phyloP scores from a whole-genome alignment of 2,797 vertebrate genomes.

The Thripadectes ignobilis region DNA sequence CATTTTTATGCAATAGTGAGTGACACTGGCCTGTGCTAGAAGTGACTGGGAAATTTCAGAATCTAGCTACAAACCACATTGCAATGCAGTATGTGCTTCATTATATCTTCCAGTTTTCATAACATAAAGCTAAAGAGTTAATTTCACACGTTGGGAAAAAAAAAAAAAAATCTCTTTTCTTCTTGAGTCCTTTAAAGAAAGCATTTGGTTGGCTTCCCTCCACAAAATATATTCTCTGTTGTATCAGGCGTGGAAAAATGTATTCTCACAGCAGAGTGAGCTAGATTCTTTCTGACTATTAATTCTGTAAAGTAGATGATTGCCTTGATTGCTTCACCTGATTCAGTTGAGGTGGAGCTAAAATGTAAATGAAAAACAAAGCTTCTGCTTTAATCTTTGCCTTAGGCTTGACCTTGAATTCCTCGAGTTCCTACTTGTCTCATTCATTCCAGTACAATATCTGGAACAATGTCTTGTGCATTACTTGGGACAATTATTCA shows the following conservation, averaged over 20 bases:
- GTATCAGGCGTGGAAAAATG: not conserved
- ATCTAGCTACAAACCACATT: not conserved
- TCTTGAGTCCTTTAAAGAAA: not conserved
- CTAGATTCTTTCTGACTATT: not conserved
- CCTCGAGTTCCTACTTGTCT: slow-evolving; percentile 24
- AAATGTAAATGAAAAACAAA: slow-evolving; percentile 25
- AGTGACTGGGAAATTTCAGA: not conserved
- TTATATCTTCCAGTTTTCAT: not conserved
- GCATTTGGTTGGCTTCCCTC: not conserved
- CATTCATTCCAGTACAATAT: not conserved
- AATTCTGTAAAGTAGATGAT: not conserved
- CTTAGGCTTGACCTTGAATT: slow-evolving; percentile 33
- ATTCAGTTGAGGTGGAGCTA: not conserved
- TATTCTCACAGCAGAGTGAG: not conserved
- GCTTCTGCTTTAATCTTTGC: slow-evolving; percentile 25
- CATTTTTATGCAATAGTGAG: not conserved
- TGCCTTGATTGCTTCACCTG: not conserved
- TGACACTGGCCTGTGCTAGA: not conserved
- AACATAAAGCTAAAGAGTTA: not conserved
- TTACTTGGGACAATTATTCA: not conserved
- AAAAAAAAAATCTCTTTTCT: not conserved
- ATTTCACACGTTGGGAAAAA: not conserved
- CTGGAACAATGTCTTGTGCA: not conserved
- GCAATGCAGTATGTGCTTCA: not conserved
- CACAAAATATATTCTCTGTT: not conserved